These are phyloP conservation scores for Tanytarsus gracilentus DNA, from an alignment of 2,888 invertebrate genomes.

Conservation along the genomic window DNA sequence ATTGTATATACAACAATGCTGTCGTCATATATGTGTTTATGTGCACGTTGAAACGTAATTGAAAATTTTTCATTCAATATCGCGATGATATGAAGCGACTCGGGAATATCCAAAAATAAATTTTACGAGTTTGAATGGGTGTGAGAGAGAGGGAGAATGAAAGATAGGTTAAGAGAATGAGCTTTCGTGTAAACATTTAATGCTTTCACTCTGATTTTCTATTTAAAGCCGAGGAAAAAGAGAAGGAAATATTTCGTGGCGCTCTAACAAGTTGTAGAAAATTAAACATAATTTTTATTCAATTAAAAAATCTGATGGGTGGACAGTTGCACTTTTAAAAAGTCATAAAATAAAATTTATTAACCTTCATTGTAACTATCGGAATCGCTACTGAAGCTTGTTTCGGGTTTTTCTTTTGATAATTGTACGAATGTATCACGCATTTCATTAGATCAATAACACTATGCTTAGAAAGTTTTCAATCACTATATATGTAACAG, in stretches of 20 bases:
- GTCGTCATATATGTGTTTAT: background rate
- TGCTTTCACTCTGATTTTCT: background rate
- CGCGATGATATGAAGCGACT: background rate
- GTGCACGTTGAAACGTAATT: background rate
- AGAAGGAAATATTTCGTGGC: background rate
- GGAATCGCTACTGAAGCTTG: constrained; percentile 13
- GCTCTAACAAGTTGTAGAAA: constrained; percentile 1
- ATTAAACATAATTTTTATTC: background rate
- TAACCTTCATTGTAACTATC: constrained; percentile 9
- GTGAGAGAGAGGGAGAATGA: no score
- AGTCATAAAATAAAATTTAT: background rate
- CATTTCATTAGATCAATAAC: constrained; percentile 19
- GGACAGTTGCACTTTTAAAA: no score
- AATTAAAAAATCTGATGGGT: background rate
- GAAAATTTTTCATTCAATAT: background rate
- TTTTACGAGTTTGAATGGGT: no score
- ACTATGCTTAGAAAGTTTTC: background rate
- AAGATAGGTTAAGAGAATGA: no score
- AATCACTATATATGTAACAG: background rate
- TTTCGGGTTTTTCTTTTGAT: constrained; percentile 23
- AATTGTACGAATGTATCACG: constrained; percentile 29
- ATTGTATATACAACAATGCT: background rate
- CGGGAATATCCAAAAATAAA: constrained; percentile 13
- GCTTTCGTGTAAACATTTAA: no score
- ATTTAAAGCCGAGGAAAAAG: background rate